These are phyloP conservation scores for Pseudorectes ferrugineus DNA, from an alignment of 2,113 vertebrate genomes.

Conservation along the genomic window DNA sequence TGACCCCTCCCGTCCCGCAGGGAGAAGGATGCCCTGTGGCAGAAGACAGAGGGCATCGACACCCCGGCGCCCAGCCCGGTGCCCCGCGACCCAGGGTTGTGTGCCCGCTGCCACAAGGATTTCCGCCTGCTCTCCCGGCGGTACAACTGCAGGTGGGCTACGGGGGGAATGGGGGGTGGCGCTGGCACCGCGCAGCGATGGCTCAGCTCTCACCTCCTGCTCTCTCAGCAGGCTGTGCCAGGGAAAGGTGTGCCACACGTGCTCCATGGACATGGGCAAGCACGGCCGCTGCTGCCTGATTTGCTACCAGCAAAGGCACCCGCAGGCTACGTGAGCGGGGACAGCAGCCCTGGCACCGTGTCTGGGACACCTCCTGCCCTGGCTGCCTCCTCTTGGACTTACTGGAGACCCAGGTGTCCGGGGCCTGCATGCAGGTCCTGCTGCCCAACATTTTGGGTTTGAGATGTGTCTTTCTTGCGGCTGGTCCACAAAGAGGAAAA, in stretches of 20 bases:
- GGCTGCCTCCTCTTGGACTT: neutral
- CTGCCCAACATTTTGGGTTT: neutral
- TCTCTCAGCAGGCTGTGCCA: conserved; percentile 55
- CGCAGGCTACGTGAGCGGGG: neutral
- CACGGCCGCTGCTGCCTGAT: conserved; percentile 52
- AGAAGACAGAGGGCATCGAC: conserved; percentile 65
- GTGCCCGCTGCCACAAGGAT: conserved; percentile 57
- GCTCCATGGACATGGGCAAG: conserved; percentile 62
- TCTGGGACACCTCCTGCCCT: neutral
- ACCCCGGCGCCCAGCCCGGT: neutral
- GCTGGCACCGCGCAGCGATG: rapidly evolving
- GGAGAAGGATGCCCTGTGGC: conserved; percentile 74
- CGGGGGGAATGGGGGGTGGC: neutral
- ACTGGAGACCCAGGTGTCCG: rapidly evolving
- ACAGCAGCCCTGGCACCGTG: rapidly evolving
- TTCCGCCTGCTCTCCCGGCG: conserved; percentile 67
- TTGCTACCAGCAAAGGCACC: conserved; percentile 60
- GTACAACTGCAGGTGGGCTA: conserved; percentile 71
- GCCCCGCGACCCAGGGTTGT: neutral
- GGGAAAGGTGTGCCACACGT: conserved; percentile 64
- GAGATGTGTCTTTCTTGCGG: neutral
- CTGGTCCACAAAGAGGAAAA: conserved; percentile 1
- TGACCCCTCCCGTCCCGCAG: conserved; percentile 7
- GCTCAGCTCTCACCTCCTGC: neutral
- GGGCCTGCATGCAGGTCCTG: neutral